Base-by-base conservation (phyloP, 2,888 invertebrate genomes). In the Tubulanus polymorphus region DNA sequence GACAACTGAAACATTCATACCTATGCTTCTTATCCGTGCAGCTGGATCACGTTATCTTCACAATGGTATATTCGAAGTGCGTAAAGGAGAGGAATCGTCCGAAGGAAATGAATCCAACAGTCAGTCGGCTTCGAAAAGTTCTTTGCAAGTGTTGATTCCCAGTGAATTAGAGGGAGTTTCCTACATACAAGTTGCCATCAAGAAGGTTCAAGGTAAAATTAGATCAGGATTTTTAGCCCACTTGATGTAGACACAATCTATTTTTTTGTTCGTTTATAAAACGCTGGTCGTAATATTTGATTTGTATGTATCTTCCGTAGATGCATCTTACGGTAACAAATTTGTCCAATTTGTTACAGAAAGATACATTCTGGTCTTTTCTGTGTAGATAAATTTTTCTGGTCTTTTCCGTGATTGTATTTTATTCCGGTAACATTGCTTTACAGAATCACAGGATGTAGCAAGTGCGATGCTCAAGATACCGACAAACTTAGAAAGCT, bases 91-190 rank as follows among this genome's bases (percentile, higher is more conserved):
- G 57, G 89, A 90, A 8, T 47, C 56, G 8, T n/a, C n/a, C n/a
- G n/a, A n/a, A n/a, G n/a, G n/a, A n/a, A n/a, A n/a, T n/a, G n/a
- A n/a, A n/a, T n/a, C n/a, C n/a, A 64, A 66, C 8, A 54, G 57
- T 5, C 55, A 57, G 45, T 37, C 59, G 18, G 35, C 56, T 18
- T 64, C 61, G 3, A 62, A 63, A 46, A 74, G 93, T 1, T 90
- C 93, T 0, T 81, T 96, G 47, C 85, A 92, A 49, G 95, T 96
- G 6, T 89, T 89, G 8, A 91, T 96, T 37, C 95, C 96, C 0
- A 89, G 92, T 6, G 95, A 96, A 78, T 82, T 96, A 54, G 93
- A 95, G 79, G 95, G 95, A 1, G 91, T 93, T 15, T 94, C 94
- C 0, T 95, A 94, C 75, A 95, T 96, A 64, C 93, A 94, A 76